Percentiles rank a stretch among this genome's conserved stretches.
These are phyloP conservation scores for Harmothoe impar DNA, from an alignment of 2,888 invertebrate genomes.

Conservation along the genomic window DNA sequence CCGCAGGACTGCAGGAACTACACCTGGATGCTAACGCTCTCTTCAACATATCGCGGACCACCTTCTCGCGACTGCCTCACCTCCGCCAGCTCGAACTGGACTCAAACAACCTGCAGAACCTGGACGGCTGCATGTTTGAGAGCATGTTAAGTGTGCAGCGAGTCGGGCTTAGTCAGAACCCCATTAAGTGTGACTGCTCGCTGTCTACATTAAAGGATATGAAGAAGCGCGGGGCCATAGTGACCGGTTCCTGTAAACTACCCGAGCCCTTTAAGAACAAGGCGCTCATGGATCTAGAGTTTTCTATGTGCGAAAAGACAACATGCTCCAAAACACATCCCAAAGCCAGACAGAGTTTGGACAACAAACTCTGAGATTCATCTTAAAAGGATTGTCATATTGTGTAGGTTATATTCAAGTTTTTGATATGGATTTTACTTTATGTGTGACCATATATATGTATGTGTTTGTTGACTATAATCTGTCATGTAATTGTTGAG, in stretches of 20 bases:
- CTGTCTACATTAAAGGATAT: constrained; percentile 63
- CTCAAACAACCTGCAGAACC: constrained; percentile 62
- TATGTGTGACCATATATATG: background rate
- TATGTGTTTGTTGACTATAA: background rate
- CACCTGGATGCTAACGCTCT: constrained; percentile 64
- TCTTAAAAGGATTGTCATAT: no score
- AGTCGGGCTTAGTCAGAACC: constrained; percentile 65
- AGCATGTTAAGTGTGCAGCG: constrained; percentile 55
- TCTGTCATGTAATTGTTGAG: background rate
- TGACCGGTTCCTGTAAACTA: constrained; percentile 31
- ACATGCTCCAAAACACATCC: background rate
- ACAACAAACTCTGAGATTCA: background rate
- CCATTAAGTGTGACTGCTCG: constrained; percentile 67
- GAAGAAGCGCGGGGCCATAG: background rate
- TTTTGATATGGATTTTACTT: background rate
- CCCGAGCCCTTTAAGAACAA: constrained; percentile 20
- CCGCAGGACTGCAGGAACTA: constrained; percentile 63
- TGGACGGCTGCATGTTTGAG: constrained; percentile 59
- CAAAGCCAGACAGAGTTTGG: background rate
- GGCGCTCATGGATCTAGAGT: constrained; percentile 40
- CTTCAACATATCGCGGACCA: constrained; percentile 63
- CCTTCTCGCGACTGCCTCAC: constrained; percentile 64
- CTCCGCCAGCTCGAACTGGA: constrained; percentile 62
- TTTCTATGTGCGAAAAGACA: constrained; percentile 23
- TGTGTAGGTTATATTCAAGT: no score